Evolutionary conservation across 2,888 invertebrate species (phyloP).

Genomic region (Drosophila mettleri): DNA sequence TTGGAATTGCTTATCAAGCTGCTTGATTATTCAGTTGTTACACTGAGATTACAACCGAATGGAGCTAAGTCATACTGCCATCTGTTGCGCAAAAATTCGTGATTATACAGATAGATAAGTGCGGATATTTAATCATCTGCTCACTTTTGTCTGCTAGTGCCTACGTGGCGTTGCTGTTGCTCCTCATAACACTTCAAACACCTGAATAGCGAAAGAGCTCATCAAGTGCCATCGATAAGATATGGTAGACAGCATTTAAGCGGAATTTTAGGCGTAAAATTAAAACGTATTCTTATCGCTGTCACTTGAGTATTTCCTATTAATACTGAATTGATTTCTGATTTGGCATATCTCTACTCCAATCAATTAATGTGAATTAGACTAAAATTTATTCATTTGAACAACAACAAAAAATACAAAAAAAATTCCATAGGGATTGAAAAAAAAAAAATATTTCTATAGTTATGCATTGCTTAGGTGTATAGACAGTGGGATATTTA

Average conservation of each 20-base stretch:
- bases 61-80: neutral
- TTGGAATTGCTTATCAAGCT: neutral
- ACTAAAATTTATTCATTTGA: constrained; percentile 60
- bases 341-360: constrained; percentile 21
- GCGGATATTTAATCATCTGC: neutral
- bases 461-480: constrained; percentile 25
- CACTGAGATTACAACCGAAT: neutral
- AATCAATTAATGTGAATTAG: constrained; percentile 52
- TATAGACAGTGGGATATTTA: constrained; percentile 34
- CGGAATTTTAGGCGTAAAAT: constrained; percentile 21
- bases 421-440: constrained; percentile 20
- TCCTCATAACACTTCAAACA: constrained; percentile 2
- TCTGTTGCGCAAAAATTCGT: neutral
- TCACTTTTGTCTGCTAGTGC: neutral
- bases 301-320: constrained; percentile 30
- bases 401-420: constrained; percentile 33
- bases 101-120: constrained; percentile 5
- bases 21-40: neutral
- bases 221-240: constrained; percentile 43
- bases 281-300: constrained; percentile 35
- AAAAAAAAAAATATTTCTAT: constrained; percentile 30
- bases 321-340: constrained; percentile 25
- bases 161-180: constrained; percentile 2
- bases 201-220: constrained; percentile 1
- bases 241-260: constrained; percentile 9